These are phyloP conservation scores for Crotophaga sulcirostris DNA, from an alignment of 2,113 vertebrate species.

Conservation along the genomic window DNA sequence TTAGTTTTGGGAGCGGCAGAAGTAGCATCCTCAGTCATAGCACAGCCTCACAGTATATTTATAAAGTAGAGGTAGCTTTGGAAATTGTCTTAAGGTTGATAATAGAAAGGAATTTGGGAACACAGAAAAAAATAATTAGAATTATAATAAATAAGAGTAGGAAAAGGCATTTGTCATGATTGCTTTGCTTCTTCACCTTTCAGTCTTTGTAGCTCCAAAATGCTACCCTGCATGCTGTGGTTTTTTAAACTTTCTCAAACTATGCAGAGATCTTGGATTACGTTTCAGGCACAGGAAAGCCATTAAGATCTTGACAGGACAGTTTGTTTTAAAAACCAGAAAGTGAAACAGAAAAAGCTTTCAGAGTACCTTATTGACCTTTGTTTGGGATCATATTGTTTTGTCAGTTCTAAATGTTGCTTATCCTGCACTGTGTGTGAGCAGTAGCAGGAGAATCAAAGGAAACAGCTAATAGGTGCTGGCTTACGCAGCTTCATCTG, in stretches of 20 bases:
- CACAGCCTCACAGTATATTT: not conserved
- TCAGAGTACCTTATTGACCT: not conserved
- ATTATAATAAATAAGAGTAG: not conserved
- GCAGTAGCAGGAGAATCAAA: constrained; percentile 8
- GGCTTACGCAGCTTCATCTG: not conserved
- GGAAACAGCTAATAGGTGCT: constrained; percentile 24
- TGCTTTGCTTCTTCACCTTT: not conserved
- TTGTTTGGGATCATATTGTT: not conserved
- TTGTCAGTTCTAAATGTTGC: not conserved
- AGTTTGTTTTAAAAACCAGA: not conserved
- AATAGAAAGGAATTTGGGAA: not conserved
- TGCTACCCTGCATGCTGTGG: not conserved
- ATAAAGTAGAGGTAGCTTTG: not conserved
- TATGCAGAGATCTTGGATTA: not conserved
- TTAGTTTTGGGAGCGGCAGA: not conserved
- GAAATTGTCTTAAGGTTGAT: not conserved
- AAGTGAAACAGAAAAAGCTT: not conserved
- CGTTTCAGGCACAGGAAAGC: not conserved
- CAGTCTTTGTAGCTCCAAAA: not conserved
- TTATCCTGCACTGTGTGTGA: not conserved
- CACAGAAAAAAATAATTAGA: not conserved
- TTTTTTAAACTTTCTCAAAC: not conserved
- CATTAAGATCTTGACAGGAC: not conserved
- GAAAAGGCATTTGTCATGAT: not conserved
- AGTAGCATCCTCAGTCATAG: not conserved